Base-by-base conservation (phyloP, 2,797 vertebrate genomes). In the Mus caroli region DNA sequence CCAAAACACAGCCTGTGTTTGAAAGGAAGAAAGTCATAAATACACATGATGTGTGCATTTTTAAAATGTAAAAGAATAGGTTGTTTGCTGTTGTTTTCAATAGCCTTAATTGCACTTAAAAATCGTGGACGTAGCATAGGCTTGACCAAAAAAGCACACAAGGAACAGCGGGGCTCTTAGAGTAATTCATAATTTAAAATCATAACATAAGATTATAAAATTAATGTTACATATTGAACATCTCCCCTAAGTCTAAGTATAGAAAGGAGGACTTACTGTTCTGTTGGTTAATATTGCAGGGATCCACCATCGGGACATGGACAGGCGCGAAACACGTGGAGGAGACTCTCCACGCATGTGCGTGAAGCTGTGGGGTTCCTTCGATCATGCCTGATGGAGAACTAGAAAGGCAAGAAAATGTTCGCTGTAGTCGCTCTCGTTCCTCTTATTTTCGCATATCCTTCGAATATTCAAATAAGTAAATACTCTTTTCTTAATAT, bases 301-400 rank as follows among this genome's bases (percentile, higher is more conserved):
- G 99, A 98, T 99, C 99, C 94, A 99, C 98, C 76, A 99, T 97
- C 90, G 99, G 99, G 79, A 99, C 98, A 96, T 99, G 99, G 96
- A 99, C 97, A 79, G 99, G 99, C 58, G 99, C 98, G 24, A 99
- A 98, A 96, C 99, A 99, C 69, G 99, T 99, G 93, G 99, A 99
- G 0, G 99, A 99, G 97, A 99, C 99, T 96, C 99, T 99, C 99
- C 99, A 99, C 1, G 99, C 99, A 88, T 99, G 99, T 87, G 99
- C 99, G 86, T 99, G 99, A 94, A 99, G 99, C 97, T 99, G 99
- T 77, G 99, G 99, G 0, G 99, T 99, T 26, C 99, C 99, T 98
- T 99, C 99, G 95, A 99, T 99, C 99, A 99, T 99, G 73, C 99
- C 99, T 78, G 99, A 99, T 71, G 99, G 99, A 97, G 99, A 99